phyloP scores from a whole-genome alignment of 2,113 vertebrate species.

The Chaetodon trifascialis region DNA sequence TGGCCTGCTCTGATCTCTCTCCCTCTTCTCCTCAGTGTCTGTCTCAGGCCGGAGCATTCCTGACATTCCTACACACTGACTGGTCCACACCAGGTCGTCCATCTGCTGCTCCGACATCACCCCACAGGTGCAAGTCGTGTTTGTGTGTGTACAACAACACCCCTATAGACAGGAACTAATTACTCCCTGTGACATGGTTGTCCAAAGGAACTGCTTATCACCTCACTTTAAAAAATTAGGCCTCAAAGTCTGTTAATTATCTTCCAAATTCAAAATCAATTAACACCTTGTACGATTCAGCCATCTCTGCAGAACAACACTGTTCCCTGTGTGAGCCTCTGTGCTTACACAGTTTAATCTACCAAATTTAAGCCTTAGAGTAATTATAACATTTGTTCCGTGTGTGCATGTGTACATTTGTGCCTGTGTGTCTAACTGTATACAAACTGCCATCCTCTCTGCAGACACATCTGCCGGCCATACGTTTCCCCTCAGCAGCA shows the following conservation, averaged over 20 bases:
- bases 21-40: conserved; percentile 29
- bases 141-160: conserved; percentile 34
- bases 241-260: background rate
- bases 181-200: background rate
- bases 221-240: background rate
- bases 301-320: background rate
- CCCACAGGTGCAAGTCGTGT: conserved; percentile 28
- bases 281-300: background rate
- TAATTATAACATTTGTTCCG: background rate
- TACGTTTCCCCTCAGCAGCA: conserved; percentile 39
- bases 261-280: background rate
- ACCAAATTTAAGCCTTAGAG: background rate
- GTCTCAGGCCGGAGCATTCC: conserved; percentile 74
- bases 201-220: background rate
- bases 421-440: background rate
- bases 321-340: background rate
- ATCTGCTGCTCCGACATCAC: conserved; percentile 68
- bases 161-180: background rate
- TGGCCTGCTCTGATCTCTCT: conserved; percentile 51
- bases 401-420: background rate
- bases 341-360: background rate
- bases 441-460: conserved; percentile 9
- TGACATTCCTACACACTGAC: conserved; percentile 78
- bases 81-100: conserved; percentile 49
- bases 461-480: conserved; percentile 66